Evolutionary conservation across 2,888 invertebrate species (phyloP), one percentile per base, ranked within the genome.

Genomic region (Apamea crenata): DNA sequence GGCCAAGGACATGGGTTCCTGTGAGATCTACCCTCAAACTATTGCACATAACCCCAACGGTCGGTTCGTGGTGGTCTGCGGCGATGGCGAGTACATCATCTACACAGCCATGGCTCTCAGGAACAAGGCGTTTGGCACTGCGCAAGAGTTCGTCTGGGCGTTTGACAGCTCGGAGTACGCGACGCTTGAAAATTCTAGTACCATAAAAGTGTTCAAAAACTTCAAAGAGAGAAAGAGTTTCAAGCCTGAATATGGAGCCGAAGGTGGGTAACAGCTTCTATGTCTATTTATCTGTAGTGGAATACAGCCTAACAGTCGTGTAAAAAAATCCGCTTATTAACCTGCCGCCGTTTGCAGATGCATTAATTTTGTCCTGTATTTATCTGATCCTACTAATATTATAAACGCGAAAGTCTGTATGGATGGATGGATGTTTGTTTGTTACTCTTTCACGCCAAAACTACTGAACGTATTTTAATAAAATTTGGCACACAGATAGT

Each of bases 131-230:
- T 99, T 99, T 93, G 99, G 99, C 0, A 98, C 99, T 21, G 99
- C 99, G 0, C 99, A 99, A 91, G 99, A 99, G 96, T 99, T 99
- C 94, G 99, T 99, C 0, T 99, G 99, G 99, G 99, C 99, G 0
- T 97, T 98, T 72, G 99, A 99, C 94, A 99, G 99, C 56, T 99
- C 99, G 68, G 99, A 99, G 90, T 99, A 98, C 91, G 98, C 98
- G 0, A 98, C 98, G 0, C 96, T 99, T 36, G 99, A 99, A 95
- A 98, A 98, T 79, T 98, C 98, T 69, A 99, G 98, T 74, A 98
- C 98, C 2, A 98, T 99, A 40, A 99, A 98, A 91, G 98, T 99
- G 65, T 99, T 99, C 97, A 99, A 99, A 93, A 99, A 99, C 95
- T 99, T 99, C 96, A 99, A 99, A 94, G 99, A 99, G 93, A 98